Base-by-base conservation (phyloP, 37 sponge, comb jelly and placozoan species). In the Amphimedon queenslandica region DNA sequence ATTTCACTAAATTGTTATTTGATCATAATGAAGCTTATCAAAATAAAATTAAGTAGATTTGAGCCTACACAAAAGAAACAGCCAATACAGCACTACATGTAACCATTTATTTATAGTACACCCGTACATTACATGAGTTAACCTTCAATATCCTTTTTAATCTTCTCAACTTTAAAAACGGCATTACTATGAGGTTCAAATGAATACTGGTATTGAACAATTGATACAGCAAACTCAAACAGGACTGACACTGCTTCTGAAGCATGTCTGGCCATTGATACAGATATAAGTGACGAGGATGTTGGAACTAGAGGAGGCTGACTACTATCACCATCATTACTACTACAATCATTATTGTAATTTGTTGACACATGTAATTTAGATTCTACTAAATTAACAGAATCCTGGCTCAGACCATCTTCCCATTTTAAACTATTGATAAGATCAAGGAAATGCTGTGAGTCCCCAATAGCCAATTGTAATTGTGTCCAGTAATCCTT, bases 391-490 rank as follows among this genome's bases (percentile, higher is more conserved):
- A 89, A 47, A 1, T 76, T 74, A 20, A 83, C 66, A 16, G 78
- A 76, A 63, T 88, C 90, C 1, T 63, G 38, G 6, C 70, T 37
- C 35, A 93, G 80, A 11, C 90, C 90, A 2, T 85, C 80, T 70
- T 89, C 83, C 94, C 94, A 93, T 11, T 82, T 69, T 21, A 93
- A 31, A 25, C 37, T 36, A 30, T 79, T 76, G 21, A 93, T 30
- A 37, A 88, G 73, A 73, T 93, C 94, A 0, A 85, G 82, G 42
- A 93, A 88, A 25, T 77, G 76, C 51, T 93, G 94, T 3, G 94
- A 80, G 67, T 93, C 94, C 29, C 90, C 87, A 23, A 93, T 85
- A 25, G 90, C 80, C 32, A 70, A 36, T 71, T 92, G 88, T 20
- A 92, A 76, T 13, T 55, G 30, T 6, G 30, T 57, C 94, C 90